Conservation (phyloP, 2,797 vertebrate species). For the Scomberomorus guttatus region DNA sequence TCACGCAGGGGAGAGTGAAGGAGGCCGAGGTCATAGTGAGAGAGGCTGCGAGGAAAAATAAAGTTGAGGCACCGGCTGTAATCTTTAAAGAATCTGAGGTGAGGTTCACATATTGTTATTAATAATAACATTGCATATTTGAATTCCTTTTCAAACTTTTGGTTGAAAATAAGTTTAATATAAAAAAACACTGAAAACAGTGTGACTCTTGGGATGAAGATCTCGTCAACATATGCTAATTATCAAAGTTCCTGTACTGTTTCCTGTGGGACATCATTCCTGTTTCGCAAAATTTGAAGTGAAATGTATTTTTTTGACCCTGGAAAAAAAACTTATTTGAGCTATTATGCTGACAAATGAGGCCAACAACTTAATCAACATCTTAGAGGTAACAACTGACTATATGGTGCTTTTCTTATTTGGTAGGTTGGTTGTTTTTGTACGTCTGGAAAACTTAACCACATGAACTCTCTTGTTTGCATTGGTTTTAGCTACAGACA, state of each 20-base stretch:
- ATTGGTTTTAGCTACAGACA: slow-evolving; percentile 42
- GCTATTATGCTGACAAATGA: not conserved
- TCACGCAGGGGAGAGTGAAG: slow-evolving; percentile 80
- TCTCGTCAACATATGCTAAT: too few relatives aligned
- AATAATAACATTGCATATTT: not conserved
- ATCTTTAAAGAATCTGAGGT: slow-evolving; percentile 83
- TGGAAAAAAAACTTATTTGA: not conserved
- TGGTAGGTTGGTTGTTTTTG: not conserved
- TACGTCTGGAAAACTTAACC: not conserved
- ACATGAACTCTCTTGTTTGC: not conserved
- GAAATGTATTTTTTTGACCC: not conserved
- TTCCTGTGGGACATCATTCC: not conserved
- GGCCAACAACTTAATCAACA: too few relatives aligned
- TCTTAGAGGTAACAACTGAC: not conserved
- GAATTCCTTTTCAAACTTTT: not conserved
- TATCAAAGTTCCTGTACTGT: too few relatives aligned
- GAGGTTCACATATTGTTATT: not conserved
- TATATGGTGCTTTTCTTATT: not conserved
- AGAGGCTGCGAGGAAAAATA: slow-evolving; percentile 81
- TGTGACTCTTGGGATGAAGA: not conserved
- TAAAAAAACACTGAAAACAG: not conserved
- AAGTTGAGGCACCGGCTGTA: slow-evolving; percentile 72
- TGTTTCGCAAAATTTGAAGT: not conserved
- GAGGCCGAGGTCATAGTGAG: slow-evolving; percentile 83
- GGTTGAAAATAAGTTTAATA: not conserved